phyloP scores from a whole-genome alignment of 2,113 vertebrate species.

The Eurystomus gularis region DNA sequence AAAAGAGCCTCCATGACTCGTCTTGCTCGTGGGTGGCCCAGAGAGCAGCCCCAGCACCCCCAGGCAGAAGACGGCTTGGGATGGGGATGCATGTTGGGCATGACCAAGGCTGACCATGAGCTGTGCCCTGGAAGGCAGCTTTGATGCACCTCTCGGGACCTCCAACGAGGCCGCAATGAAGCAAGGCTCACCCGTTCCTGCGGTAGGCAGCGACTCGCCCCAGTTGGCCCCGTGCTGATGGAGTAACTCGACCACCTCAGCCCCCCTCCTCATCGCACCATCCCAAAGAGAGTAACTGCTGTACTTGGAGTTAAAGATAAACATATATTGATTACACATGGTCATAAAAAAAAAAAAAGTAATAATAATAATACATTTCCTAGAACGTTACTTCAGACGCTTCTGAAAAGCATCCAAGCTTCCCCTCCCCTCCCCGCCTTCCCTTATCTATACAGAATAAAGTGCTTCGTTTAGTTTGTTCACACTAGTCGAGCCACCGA shows the following conservation, averaged over 20 bases:
- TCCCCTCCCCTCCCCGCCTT: slow-evolving; percentile 27
- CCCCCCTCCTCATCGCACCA: slow-evolving; percentile 25
- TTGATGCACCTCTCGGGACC: background rate
- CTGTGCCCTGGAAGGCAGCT: background rate
- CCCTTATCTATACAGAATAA: slow-evolving; percentile 79
- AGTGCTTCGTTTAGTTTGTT: slow-evolving; percentile 82
- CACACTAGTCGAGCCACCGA: slow-evolving; percentile 66
- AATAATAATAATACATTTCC: slow-evolving; percentile 51
- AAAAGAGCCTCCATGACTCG: background rate
- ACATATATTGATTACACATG: slow-evolving; percentile 67
- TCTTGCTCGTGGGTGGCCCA: background rate
- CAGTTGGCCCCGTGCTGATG: background rate
- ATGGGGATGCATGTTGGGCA: background rate
- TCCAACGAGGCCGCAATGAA: rapidly evolving
- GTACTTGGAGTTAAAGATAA: slow-evolving; percentile 63
- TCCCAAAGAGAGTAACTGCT: slow-evolving; percentile 63
- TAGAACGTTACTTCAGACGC: slow-evolving; percentile 27
- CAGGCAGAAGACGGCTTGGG: background rate
- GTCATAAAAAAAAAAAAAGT: slow-evolving; percentile 42
- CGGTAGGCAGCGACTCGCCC: background rate
- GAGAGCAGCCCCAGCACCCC: background rate
- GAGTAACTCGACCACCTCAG: background rate
- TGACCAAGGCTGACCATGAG: background rate
- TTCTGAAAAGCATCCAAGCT: slow-evolving; percentile 57
- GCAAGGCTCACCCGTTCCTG: background rate